phyloP scores from a whole-genome alignment of 2,797 vertebrate genomes.

The Monodelphis domestica region DNA sequence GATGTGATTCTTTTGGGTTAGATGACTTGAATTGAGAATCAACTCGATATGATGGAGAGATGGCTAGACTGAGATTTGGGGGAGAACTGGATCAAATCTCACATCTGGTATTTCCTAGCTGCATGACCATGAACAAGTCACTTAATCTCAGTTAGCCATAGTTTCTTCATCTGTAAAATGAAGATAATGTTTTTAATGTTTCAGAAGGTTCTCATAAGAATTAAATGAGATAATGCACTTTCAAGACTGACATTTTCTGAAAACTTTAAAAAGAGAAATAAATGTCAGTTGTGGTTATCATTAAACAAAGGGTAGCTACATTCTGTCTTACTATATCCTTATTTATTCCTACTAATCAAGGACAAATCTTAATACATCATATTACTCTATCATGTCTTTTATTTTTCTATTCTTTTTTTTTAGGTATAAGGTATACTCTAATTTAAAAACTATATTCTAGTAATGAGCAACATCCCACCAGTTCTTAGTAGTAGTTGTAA shows the following conservation, averaged over 20 bases:
- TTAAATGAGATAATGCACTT: neutral
- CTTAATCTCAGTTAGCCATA: neutral
- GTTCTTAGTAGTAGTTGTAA: neutral
- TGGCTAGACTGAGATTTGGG: neutral
- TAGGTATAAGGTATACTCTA: neutral
- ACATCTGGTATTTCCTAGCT: neutral
- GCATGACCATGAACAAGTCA: neutral
- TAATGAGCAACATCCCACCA: neutral
- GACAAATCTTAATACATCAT: neutral
- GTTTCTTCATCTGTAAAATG: neutral
- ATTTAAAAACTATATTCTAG: neutral
- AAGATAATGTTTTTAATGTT: neutral
- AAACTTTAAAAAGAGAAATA: neutral
- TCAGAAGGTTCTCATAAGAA: neutral
- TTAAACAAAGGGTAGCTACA: neutral
- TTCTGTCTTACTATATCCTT: neutral
- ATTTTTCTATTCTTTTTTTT: neutral
- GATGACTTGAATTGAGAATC: neutral
- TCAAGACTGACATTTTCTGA: neutral
- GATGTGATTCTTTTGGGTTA: neutral
- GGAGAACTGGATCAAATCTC: neutral
- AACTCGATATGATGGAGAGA: neutral
- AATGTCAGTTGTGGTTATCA: neutral
- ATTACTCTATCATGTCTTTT: neutral
- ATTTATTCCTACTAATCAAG: neutral